A percentile compares a stretch with the other conserved stretches of the same genome.
Evolutionary conservation across 2,113 vertebrate genomes (phyloP).

Genomic region (Otus sunia): DNA sequence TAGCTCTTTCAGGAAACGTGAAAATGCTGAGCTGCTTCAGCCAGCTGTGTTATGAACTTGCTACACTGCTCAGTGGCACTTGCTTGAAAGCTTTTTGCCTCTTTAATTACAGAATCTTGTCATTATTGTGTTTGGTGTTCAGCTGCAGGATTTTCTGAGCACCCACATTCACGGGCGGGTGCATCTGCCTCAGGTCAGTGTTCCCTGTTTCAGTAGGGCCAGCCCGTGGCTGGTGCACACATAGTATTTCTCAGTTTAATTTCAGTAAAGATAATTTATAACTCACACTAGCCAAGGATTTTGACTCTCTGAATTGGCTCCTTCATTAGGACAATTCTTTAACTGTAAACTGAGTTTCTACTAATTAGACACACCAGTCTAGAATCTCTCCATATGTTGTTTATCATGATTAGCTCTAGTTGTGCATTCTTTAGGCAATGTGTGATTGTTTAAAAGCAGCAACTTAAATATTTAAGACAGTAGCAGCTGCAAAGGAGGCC

Average conservation of each 20-base stretch:
- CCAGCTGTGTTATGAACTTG: not conserved
- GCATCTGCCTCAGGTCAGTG: not conserved
- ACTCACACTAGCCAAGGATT: not conserved
- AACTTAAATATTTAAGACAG: not conserved
- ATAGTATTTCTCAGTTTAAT: not conserved
- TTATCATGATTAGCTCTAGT: not conserved
- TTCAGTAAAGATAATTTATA: not conserved
- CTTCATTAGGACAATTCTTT: not conserved
- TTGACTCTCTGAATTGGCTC: not conserved
- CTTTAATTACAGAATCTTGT: not conserved
- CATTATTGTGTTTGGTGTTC: fast-evolving
- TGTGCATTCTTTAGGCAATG: not conserved
- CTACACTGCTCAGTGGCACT: no score
- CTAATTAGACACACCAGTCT: not conserved
- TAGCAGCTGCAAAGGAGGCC: not conserved
- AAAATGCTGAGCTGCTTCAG: not conserved
- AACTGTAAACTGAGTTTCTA: not conserved
- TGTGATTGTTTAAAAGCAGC: not conserved
- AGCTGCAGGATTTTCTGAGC: fast-evolving
- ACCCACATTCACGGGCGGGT: fast-evolving
- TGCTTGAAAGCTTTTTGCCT: not conserved
- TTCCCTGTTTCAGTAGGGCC: no score
- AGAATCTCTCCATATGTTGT: not conserved
- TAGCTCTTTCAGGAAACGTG: not conserved
- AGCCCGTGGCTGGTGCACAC: not conserved